Base-by-base conservation (phyloP, 2,888 invertebrate genomes). In the Liopterus haemorrhoidalis region DNA sequence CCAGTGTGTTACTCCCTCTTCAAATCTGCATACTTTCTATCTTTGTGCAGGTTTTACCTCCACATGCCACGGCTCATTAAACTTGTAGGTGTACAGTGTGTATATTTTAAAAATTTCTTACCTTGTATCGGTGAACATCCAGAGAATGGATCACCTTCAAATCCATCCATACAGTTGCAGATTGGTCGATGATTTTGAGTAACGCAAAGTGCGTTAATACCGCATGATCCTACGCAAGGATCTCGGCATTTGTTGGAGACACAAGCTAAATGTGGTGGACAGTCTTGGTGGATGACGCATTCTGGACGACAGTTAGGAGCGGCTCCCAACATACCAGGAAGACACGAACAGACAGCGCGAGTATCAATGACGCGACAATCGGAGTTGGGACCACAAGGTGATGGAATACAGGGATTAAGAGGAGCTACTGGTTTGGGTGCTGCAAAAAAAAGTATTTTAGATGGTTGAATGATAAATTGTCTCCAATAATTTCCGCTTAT, bases 251-350 rank as follows among this genome's bases (percentile, higher is more conserved):
- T 81, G 54, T 80, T 74, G 52, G 77, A 76, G 9, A 82, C 70
- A 60, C 88, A 89, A 14, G 85, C 81, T 16, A 84, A 72, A 49
- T 80, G 75, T 14, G 79, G 75, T 1, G 85, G 83, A 59, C 88
- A 88, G 57, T 87, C 86, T 62, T 83, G 80, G 61, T 85, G 81
- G 56, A 85, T 83, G 33, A 81, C 70, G 62, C 87, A 87, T 63
- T 85, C 83, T 0, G 85, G 85, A 38, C 85, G 75, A 57, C 86
- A 86, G 49, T 81, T 74, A 0, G 85, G 85, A n/a, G 85, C 84
- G 1, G 82, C 81, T 3, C 85, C 86, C n/a, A 82, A 71, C 70
- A 83, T 84, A 21, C 81, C 83, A 4, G 76, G 70, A 46, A 82
- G 71, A 57, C 87, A 88, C 0, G 81, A 77, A 61, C 88, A 88